Evolutionary conservation across 2,113 vertebrate genomes (phyloP), one percentile per base, ranked within the genome.

Genomic region (Daubentonia madagascariensis): DNA sequence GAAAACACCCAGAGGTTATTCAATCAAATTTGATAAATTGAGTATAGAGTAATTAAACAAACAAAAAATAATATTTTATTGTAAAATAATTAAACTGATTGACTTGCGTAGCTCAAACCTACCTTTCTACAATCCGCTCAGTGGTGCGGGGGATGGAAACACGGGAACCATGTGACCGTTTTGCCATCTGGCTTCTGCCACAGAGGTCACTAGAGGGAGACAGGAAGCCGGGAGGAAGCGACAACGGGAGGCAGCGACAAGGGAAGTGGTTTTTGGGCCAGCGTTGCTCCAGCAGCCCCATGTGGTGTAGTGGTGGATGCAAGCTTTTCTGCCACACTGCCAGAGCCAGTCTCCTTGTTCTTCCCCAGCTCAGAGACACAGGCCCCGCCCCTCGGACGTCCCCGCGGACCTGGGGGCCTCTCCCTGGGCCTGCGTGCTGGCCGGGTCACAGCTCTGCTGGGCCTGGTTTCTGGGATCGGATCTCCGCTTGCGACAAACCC

Each of bases 141-240:
- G 32, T 35, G 57, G 48, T 28, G 5, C 48, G 59, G 40, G 40
- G 40, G 14, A 32, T 37, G 37, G 32, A 87, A 68, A 81, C 35
- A 3, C 4, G 13, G 25, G 30, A 48, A 54, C 25, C 10, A 1
- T 20, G 8, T 48, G 30, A 3, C 1, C 18, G 10, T 35, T 50
- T 35, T 75, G 16, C 32, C 32, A 1, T 59, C 20, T 84, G 76
- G 16, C 9, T 48, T 22, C 48, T 96, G 48, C 78, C 30, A 35
- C 40, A 59, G 37, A 35, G 37, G 76, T 40, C 3, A 5, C 32
- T 7, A 12, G 76, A 25, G 28, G 67, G 25, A 84, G 48, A 32
- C 1, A 43, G 28, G 14, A 43, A 40, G 17, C 12, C 11, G 0
- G 25, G 30, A 86, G 50, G 61, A 2, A 17, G n/a, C 43, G 28